Conservation (phyloP, 2,797 vertebrate genomes). For the Trachops cirrhosus region DNA sequence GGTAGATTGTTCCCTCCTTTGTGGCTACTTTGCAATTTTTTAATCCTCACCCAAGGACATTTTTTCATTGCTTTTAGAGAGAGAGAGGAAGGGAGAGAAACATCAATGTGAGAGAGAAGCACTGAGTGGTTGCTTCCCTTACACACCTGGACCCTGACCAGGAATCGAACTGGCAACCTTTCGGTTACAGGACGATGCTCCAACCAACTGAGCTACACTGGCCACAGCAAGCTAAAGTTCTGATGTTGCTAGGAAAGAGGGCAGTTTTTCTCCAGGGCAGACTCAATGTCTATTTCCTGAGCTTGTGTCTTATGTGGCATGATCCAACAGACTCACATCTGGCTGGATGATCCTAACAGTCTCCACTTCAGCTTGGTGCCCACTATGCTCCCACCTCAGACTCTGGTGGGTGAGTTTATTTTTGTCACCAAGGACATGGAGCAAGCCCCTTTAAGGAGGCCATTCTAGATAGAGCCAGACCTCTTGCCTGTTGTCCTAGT, state of each 20-base stretch:
- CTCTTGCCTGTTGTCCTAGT: background rate
- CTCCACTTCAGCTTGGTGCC: background rate
- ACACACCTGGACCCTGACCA: background rate
- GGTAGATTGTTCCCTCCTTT: background rate
- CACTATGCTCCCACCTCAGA: background rate
- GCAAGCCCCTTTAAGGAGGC: background rate
- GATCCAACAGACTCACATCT: background rate
- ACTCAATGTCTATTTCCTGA: background rate
- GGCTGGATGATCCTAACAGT: background rate
- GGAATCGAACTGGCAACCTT: background rate
- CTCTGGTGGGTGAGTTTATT: background rate
- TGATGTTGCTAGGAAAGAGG: background rate
- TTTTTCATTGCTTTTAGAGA: background rate
- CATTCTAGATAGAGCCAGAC: background rate
- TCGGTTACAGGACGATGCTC: background rate
- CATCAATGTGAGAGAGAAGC: background rate
- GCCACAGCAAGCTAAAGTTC: background rate
- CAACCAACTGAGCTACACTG: background rate
- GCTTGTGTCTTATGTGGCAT: background rate
- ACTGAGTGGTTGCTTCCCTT: background rate
- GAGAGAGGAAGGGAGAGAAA: background rate
- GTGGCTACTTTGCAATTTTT: background rate
- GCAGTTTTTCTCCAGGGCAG: background rate
- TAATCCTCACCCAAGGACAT: background rate
- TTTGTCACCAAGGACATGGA: background rate